Evolutionary conservation across 2,888 invertebrate species (phyloP).

Genomic region (Eristalis intricaria): DNA sequence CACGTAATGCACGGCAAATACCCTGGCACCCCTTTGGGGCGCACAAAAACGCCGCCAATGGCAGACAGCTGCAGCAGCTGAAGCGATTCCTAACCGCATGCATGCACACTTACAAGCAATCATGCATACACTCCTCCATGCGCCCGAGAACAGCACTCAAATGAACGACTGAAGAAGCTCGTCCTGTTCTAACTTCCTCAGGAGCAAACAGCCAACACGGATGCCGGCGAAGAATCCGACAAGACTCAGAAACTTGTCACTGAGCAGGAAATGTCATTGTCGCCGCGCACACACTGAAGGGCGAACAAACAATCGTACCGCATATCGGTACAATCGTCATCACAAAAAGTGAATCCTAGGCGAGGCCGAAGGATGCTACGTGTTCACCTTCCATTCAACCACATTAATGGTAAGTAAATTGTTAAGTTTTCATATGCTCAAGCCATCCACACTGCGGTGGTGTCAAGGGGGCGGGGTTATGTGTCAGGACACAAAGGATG

Average conservation of each 20-base stretch:
- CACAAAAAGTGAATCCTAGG: constrained; percentile 15
- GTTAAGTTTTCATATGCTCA: constrained; percentile 37
- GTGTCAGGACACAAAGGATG: background rate
- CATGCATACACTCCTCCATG: constrained; percentile 58
- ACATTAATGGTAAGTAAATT: constrained; percentile 63
- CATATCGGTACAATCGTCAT: constrained; percentile 40
- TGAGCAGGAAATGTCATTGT: constrained; percentile 61
- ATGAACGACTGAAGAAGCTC: constrained; percentile 45
- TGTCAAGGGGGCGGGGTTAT: background rate
- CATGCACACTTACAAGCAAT: constrained; percentile 59
- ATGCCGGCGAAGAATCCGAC: background rate
- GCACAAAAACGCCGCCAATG: background rate
- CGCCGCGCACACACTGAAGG: constrained; percentile 36
- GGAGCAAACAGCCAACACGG: constrained; percentile 14
- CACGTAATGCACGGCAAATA: constrained; percentile 70
- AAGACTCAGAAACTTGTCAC: constrained; percentile 36
- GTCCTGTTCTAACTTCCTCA: constrained; percentile 33
- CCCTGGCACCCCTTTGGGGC: background rate
- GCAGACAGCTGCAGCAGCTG: background rate
- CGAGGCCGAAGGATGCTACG: constrained; percentile 52
- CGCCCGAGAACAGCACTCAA: constrained; percentile 27
- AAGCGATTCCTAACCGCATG: constrained; percentile 50
- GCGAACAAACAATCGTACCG: constrained; percentile 63
- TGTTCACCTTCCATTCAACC: constrained; percentile 50
- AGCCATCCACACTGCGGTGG: background rate